Evolutionary conservation across 1,140 invertebrate species (phyloP), one percentile per base, ranked within the genome.

Genomic region (Oryctes rhinoceros): DNA sequence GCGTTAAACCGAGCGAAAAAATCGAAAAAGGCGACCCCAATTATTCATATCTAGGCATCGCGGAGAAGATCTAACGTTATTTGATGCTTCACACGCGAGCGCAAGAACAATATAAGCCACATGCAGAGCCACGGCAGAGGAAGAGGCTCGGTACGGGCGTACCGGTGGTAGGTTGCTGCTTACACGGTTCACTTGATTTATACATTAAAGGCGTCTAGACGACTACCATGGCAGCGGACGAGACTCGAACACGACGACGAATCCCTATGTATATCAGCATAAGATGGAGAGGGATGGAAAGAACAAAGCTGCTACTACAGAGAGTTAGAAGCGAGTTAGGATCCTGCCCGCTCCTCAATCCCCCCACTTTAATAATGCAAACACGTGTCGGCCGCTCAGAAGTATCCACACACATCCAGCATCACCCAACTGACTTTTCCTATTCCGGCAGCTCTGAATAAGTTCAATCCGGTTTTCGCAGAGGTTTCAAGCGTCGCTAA

Each of bases 171-270:
- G 53, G 53, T 18, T 59, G 53, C n/a, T 59, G 53, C 53, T 59
- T 59, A 59, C 53, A 59, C 53, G 18, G 53, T 59, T 59, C 53
- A 59, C 53, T 59, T 59, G 53, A 59, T 59, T 59, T 59, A 59
- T 59, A 59, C 53, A 59, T 59, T 59, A 59, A 59, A 59, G n/a
- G 15, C 53, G 53, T 59, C 53, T 59, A 59, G 53, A 59, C 53
- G 53, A 44, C 5, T 44, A 44, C 39, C 39, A 44, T 44, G 39
- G 39, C 9, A 44, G 39, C 39, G 39, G 39, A 44, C 39, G 39
- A 10, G 5, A 5, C 39, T 44, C 39, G 39, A 44, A 44, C 39
- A 44, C 39, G 39, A 44, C 39, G 39, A 44, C 5, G 39, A 44
- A 44, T 5, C 39, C 39, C 39, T 44, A 44, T 30, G 24, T 30